Conservation (phyloP, 2,113 vertebrate species). For the Ahaetulla prasina region DNA sequence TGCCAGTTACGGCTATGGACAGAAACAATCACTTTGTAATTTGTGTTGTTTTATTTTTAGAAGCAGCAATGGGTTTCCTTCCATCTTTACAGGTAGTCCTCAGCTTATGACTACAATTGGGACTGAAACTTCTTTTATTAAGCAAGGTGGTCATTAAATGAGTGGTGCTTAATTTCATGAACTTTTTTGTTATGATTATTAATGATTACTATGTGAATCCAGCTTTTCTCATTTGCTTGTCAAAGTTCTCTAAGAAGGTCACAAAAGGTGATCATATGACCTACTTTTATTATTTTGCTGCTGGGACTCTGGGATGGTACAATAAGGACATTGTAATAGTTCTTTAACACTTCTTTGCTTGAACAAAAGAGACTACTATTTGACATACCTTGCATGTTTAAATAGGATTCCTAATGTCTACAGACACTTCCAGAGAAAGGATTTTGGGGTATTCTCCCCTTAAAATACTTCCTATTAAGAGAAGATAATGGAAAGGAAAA, state of each 20-base stretch:
- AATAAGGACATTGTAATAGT: constrained; percentile 8
- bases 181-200: neutral
- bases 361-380: neutral
- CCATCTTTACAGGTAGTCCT: constrained; percentile 18
- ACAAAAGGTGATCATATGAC: neutral
- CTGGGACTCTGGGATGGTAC: neutral
- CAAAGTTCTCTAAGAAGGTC: neutral
- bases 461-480: neutral
- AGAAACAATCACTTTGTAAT: constrained; percentile 37
- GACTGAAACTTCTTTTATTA: neutral
- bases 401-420: neutral
- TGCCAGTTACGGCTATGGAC: constrained; percentile 50
- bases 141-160: neutral
- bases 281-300: neutral
- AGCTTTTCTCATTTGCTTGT: neutral
- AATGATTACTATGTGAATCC: neutral
- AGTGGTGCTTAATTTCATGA: neutral
- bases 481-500: neutral
- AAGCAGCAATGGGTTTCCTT: constrained; percentile 43
- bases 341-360: neutral
- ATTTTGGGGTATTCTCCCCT: neutral
- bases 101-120: neutral
- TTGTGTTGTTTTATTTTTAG: constrained; percentile 29
- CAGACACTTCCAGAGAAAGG: neutral
- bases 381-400: neutral